Conservation (phyloP, 2,888 invertebrate genomes). For the Phania funesta region DNA sequence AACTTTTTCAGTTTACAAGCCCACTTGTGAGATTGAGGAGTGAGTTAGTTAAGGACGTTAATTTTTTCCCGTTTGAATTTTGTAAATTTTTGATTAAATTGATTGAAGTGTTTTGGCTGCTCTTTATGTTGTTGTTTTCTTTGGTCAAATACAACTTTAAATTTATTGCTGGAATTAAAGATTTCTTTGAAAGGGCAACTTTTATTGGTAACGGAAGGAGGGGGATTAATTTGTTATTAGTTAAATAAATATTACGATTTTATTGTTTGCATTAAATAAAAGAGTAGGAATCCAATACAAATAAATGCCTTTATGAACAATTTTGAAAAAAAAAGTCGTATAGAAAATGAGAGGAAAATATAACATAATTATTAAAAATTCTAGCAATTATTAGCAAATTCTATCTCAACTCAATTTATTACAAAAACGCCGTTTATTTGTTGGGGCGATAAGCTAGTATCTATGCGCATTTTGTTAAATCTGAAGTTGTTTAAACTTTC, state of each 20-base stretch:
- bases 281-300: no score
- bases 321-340: no score
- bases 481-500: no score
- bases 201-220: constrained; percentile 23
- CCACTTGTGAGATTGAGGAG: background rate
- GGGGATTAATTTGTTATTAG: constrained; percentile 34
- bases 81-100: constrained; percentile 56
- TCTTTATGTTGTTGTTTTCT: constrained; percentile 7
- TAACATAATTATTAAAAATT: no score
- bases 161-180: constrained; percentile 43
- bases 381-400: no score
- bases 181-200: background rate
- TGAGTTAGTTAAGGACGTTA: background rate
- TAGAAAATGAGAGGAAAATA: no score
- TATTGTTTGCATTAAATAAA: background rate
- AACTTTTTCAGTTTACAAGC: background rate
- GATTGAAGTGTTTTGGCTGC: constrained; percentile 27
- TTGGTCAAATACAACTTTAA: constrained; percentile 33
- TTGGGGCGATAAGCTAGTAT: no score
- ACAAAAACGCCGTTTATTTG: no score
- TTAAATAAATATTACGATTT: constrained; percentile 30
- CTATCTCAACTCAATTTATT: no score
- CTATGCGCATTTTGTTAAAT: no score
- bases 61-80: background rate
- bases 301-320: no score